Conservation (phyloP, 2,888 invertebrate species). For the Orthonychiurus folsomi region DNA sequence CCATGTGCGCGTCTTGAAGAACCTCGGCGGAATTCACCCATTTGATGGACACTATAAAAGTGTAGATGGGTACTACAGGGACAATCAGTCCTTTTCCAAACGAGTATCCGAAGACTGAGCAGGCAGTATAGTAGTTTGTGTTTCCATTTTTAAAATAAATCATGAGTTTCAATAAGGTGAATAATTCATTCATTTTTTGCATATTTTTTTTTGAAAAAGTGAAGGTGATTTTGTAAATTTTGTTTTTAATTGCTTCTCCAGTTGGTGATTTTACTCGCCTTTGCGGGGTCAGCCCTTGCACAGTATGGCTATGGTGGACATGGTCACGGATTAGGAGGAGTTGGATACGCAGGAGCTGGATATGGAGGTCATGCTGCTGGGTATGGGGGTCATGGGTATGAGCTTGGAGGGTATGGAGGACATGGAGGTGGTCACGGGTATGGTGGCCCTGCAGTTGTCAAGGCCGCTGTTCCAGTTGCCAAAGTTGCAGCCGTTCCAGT, state of each 20-base stretch:
- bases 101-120: too few relatives aligned
- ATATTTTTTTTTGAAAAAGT: background rate
- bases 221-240: background rate
- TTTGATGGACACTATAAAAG: background rate
- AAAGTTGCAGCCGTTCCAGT: conserved; percentile 18
- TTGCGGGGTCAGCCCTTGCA: background rate
- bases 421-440: conserved; percentile 8
- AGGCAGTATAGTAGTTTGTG: background rate
- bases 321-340: conserved; percentile 12
- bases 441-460: conserved; percentile 12
- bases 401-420: conserved; percentile 8
- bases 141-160: too few relatives aligned
- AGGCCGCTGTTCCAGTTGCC: conserved; percentile 13
- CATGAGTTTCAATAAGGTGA: background rate
- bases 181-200: background rate
- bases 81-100: background rate
- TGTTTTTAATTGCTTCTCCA: background rate
- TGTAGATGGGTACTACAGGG: background rate
- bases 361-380: conserved; percentile 3
- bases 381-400: conserved; percentile 11
- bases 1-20: too few relatives aligned
- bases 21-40: background rate
- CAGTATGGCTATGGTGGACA: background rate
- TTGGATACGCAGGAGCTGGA: background rate
- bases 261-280: background rate